These are phyloP conservation scores for Eilema depressum DNA, from an alignment of 2,888 invertebrate species.

Conservation along the genomic window DNA sequence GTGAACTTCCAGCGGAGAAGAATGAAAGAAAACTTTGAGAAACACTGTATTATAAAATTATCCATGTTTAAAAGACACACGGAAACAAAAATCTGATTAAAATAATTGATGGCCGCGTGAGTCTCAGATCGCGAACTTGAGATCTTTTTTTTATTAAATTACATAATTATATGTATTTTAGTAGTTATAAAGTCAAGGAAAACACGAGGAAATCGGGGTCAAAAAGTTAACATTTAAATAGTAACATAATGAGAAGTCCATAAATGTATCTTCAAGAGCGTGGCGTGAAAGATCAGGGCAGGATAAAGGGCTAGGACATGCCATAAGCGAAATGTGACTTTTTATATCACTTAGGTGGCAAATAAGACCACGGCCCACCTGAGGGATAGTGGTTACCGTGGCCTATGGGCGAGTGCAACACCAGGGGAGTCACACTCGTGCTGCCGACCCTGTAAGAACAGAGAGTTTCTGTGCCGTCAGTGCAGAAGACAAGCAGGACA, in stretches of 20 bases:
- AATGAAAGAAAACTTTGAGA: background rate
- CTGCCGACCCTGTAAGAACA: no score
- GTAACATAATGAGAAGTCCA: background rate
- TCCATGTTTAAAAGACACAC: background rate
- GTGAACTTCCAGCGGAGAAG: no score
- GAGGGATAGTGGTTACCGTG: no score
- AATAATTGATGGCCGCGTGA: slow-evolving; percentile 2
- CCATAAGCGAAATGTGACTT: no score
- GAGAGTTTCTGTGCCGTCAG: no score
- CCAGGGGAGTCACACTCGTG: no score
- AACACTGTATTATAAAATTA: background rate
- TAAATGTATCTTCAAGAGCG: background rate
- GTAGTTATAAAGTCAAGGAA: slow-evolving; percentile 11
- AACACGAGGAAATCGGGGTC: slow-evolving; percentile 9
- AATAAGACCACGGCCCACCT: no score
- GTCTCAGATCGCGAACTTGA: background rate
- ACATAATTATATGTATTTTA: background rate
- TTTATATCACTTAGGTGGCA: no score
- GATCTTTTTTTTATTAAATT: background rate
- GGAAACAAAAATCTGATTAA: background rate
- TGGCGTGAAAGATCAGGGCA: background rate
- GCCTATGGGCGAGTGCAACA: no score
- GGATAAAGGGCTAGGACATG: background rate
- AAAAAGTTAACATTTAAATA: slow-evolving; percentile 4
- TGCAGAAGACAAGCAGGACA: no score